Evolutionary conservation across 2,888 invertebrate genomes (phyloP).

Genomic region (Cephus nigrinus): DNA sequence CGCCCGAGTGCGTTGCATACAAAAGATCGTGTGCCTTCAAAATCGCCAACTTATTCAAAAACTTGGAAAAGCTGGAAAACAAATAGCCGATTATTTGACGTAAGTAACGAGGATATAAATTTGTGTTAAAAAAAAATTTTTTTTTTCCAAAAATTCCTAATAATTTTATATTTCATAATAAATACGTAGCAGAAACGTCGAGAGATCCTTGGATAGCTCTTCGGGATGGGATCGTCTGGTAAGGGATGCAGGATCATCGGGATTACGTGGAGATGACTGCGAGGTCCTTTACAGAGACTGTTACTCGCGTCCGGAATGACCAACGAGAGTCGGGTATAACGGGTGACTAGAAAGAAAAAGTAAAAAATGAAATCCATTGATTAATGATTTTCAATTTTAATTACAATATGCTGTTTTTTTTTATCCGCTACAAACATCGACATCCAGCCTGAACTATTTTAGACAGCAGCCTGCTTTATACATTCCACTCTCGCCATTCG

Average conservation of each 20-base stretch:
- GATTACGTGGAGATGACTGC: slow-evolving; percentile 56
- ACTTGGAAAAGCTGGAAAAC: slow-evolving; percentile 49
- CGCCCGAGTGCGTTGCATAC: slow-evolving; percentile 57
- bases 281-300: slow-evolving; percentile 58
- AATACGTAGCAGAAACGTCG: slow-evolving; percentile 42
- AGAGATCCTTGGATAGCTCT: slow-evolving; percentile 43
- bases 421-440: slow-evolving; percentile 65
- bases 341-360: not conserved
- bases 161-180: not conserved
- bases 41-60: slow-evolving; percentile 52
- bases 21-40: slow-evolving; percentile 56
- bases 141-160: too few relatives aligned
- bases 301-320: slow-evolving; percentile 1
- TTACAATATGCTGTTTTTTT: slow-evolving; percentile 61
- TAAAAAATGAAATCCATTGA: slow-evolving; percentile 21
- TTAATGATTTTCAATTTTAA: slow-evolving; percentile 64
- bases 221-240: slow-evolving; percentile 58
- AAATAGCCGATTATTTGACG: slow-evolving; percentile 58
- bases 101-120: slow-evolving; percentile 32
- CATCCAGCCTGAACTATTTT: slow-evolving; percentile 66
- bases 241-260: slow-evolving; percentile 57
- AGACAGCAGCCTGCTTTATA: slow-evolving; percentile 61
- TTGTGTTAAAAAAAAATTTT: too few relatives aligned
- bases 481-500: slow-evolving; percentile 29
- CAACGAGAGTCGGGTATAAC: not conserved